phyloP scores from a whole-genome alignment of 2,113 vertebrate genomes.

The Mugil cephalus region DNA sequence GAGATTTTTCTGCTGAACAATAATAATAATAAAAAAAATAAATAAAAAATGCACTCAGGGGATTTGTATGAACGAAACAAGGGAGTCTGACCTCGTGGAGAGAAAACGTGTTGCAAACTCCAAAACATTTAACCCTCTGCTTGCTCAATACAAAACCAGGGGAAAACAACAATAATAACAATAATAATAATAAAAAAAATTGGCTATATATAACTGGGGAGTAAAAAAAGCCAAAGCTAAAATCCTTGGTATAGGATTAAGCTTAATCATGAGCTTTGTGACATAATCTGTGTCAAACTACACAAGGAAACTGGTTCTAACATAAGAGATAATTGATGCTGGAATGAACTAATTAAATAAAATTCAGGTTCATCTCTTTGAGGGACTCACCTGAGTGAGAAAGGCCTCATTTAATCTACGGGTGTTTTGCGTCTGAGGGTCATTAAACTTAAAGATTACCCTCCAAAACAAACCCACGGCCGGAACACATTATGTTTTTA shows the following conservation, averaged over 20 bases:
- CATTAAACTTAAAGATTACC: slow-evolving; percentile 27
- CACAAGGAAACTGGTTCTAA: slow-evolving; percentile 36
- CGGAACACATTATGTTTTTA: slow-evolving; percentile 1
- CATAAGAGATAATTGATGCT: slow-evolving; percentile 55
- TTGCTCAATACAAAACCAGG: too few relatives aligned
- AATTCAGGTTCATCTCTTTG: not conserved
- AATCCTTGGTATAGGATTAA: slow-evolving; percentile 71
- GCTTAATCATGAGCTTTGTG: slow-evolving; percentile 65
- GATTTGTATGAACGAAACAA: too few relatives aligned
- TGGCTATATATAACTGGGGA: slow-evolving; percentile 3
- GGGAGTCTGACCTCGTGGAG: too few relatives aligned
- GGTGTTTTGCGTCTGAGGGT: not conserved
- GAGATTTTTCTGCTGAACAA: too few relatives aligned
- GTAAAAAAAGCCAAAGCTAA: slow-evolving; percentile 46
- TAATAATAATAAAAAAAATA: too few relatives aligned
- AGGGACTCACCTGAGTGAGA: slow-evolving; percentile 31
- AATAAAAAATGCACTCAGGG: too few relatives aligned
- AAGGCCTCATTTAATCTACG: slow-evolving; percentile 23
- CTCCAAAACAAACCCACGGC: slow-evolving; percentile 2
- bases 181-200: slow-evolving; percentile 52
- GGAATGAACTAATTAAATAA: not conserved
- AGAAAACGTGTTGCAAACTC: too few relatives aligned
- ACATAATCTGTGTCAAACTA: slow-evolving; percentile 71
- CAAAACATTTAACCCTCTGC: too few relatives aligned
- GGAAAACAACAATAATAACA: too few relatives aligned